Conservation (phyloP, 2,797 vertebrate species). For the Melanogrammus aeglefinus region DNA sequence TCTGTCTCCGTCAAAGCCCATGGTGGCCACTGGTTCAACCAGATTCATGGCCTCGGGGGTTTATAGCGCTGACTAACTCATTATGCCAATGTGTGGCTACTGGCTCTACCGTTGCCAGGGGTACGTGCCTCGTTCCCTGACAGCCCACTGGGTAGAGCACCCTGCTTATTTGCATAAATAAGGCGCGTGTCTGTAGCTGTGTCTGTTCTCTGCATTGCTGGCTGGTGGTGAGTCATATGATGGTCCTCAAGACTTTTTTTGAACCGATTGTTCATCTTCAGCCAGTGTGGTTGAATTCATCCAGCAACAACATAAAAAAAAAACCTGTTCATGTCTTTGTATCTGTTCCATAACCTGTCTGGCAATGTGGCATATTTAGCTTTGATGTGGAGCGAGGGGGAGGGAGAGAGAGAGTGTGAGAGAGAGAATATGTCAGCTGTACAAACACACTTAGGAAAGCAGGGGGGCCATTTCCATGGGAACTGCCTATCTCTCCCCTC, state of each 20-base stretch:
- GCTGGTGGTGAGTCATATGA: not conserved
- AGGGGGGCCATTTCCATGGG: conserved; percentile 58
- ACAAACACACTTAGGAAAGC: conserved; percentile 51
- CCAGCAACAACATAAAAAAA: not conserved
- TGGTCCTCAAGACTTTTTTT: not conserved
- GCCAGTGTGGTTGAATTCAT: not conserved
- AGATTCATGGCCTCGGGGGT: not conserved
- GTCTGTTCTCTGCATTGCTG: not conserved
- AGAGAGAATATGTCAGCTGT: conserved; percentile 59
- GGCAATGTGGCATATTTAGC: conserved; percentile 36
- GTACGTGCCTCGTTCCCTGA: not conserved
- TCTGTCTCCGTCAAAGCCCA: not conserved
- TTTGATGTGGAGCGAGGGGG: conserved; percentile 47
- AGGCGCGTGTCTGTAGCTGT: not conserved
- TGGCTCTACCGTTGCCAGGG: not conserved
- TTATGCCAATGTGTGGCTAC: not conserved
- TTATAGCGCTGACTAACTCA: not conserved
- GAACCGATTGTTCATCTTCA: not conserved
- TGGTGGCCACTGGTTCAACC: not conserved
- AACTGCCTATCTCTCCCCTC: conserved; percentile 46
- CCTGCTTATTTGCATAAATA: not conserved
- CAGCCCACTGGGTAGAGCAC: not conserved
- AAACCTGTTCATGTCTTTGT: not conserved
- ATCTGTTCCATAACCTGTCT: conserved; percentile 24
- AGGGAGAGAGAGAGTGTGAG: conserved; percentile 14